Evolutionary conservation across 2,888 invertebrate species (phyloP).

Genomic region (Xylota sylvarum): DNA sequence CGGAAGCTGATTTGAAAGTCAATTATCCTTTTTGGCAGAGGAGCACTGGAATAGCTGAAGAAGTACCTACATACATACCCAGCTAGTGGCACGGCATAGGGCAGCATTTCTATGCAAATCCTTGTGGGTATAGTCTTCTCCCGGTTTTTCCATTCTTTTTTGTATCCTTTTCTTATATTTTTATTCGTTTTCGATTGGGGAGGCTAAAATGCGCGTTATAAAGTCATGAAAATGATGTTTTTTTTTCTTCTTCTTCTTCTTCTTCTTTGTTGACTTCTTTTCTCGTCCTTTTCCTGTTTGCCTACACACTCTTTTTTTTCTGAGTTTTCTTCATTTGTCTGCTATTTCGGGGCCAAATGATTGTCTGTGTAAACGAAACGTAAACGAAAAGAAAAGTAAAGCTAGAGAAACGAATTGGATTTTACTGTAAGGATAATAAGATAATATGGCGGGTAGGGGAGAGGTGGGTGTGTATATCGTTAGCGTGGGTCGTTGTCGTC

Average conservation of each 20-base stretch:
- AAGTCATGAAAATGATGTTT: slow-evolving; percentile 55
- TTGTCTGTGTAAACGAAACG: slow-evolving; percentile 43
- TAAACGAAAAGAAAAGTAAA: slow-evolving; percentile 25
- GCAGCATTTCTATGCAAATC: slow-evolving; percentile 64
- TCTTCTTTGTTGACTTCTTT: too few species aligned
- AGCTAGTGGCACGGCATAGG: slow-evolving; percentile 24
- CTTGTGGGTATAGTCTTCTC: slow-evolving; percentile 40
- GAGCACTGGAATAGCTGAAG: slow-evolving; percentile 18
- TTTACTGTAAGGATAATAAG: slow-evolving; percentile 65
- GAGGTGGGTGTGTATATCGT: slow-evolving; percentile 19
- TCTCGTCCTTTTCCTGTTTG: slow-evolving; percentile 33
- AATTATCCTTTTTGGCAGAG: slow-evolving; percentile 80
- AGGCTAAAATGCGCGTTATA: slow-evolving; percentile 44
- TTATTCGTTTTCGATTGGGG: slow-evolving; percentile 63
- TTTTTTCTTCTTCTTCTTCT: background rate
- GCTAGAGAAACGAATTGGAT: slow-evolving; percentile 57
- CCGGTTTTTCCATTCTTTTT: slow-evolving; percentile 20
- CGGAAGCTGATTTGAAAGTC: slow-evolving; percentile 84
- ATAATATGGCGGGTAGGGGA: slow-evolving; percentile 38
- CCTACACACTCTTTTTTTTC: slow-evolving; percentile 31
- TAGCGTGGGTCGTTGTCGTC: background rate
- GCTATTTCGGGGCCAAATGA: slow-evolving; percentile 28
- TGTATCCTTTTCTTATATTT: slow-evolving; percentile 54
- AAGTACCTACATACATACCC: background rate
- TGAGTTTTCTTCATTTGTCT: slow-evolving; percentile 26